Conservation (phyloP, 2,113 vertebrate species). For the Apeltes quadracus region DNA sequence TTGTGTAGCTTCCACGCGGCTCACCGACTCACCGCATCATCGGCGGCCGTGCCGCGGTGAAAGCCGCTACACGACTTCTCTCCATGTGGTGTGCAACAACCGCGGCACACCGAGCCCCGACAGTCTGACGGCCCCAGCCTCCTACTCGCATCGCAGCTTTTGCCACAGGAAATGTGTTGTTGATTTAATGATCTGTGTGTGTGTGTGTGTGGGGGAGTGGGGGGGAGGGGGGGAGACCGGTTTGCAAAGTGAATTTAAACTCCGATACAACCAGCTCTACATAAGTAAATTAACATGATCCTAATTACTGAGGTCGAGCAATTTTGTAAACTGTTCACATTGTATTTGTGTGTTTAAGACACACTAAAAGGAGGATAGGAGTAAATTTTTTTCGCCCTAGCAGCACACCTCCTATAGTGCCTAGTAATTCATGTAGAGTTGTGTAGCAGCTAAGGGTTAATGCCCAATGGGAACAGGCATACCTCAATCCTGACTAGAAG, state of each 20-base stretch:
- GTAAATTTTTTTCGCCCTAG: not conserved
- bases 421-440: not conserved
- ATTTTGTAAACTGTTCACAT: not conserved
- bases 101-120: constrained; percentile 41
- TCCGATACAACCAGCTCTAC: not conserved
- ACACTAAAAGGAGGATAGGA: not conserved
- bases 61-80: constrained; percentile 61
- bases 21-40: constrained; percentile 38
- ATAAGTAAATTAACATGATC: not conserved
- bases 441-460: constrained; percentile 30
- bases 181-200: constrained; percentile 34
- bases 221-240: not conserved
- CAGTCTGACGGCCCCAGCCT: constrained; percentile 42
- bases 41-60: constrained; percentile 53
- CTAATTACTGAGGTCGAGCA: not conserved
- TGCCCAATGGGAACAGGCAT: constrained; percentile 28
- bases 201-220: constrained; percentile 14
- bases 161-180: constrained; percentile 51
- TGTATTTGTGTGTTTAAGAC: not conserved
- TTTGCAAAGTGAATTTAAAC: constrained; percentile 14
- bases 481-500: constrained; percentile 40
- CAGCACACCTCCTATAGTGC: not conserved
- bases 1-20: constrained; percentile 40
- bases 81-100: constrained; percentile 61
- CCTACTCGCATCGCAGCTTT: constrained; percentile 52